Evolutionary conservation across 2,888 invertebrate genomes (phyloP), one percentile per base, ranked within the genome.

Genomic region (Diogma glabrata): DNA sequence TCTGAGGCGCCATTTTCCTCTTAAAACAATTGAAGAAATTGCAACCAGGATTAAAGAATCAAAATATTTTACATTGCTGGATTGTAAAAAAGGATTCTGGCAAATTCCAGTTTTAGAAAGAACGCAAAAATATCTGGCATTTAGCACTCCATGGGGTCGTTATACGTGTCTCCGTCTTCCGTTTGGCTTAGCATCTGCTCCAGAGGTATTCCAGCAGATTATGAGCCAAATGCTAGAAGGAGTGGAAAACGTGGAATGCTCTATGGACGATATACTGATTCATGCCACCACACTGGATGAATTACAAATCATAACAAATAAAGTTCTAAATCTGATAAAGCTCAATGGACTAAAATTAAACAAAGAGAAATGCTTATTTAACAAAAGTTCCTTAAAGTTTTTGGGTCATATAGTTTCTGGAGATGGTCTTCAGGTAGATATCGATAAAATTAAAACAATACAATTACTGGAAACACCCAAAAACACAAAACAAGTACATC

Each of bases 261-360:
- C 60, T 10, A 55, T 59, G 49, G 60, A 60, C 47, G 60, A 60
- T 51, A 51, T 61, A 9, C 38, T 61, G 16, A 56, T 60, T 10
- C 54, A 57, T 50, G 58, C 57, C 7, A 52, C 49, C 47, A 57
- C 55, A 7, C 51, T 52, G 46, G 55, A 58, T 45, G 51, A 60
- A 51, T 52, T 59, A 26, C 3, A 36, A 57, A n/a, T 7, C 51
- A 50, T 53, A 49, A 8, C 58, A 58, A 33, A 28, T 53, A 19
- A 52, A 53, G 14, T 58, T n/a, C n/a, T n/a, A n/a, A n/a, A n/a
- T n/a, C n/a, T n/a, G n/a, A n/a, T n/a, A n/a, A n/a, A n/a, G n/a
- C n/a, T n/a, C n/a, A n/a, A n/a, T n/a, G 60, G 60, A 5, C 51
- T 62, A 19, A 60, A 59, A 36, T 47, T 63, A 8, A 60, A 58